These are phyloP conservation scores for Notolepis coatsorum DNA, from an alignment of 2,797 vertebrate genomes.

Conservation along the genomic window DNA sequence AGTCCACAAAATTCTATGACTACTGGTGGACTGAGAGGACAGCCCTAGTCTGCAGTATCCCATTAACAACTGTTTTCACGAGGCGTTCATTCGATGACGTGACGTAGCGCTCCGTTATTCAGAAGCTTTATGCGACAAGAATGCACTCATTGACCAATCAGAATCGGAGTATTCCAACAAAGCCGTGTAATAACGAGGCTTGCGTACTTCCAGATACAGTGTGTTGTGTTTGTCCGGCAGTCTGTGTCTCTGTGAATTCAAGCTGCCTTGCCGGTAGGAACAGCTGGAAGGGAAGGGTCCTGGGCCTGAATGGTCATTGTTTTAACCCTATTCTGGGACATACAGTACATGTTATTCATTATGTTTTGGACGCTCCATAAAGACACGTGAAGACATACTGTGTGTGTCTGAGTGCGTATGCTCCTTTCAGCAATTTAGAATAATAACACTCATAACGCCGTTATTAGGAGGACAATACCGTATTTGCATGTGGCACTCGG, in stretches of 20 bases:
- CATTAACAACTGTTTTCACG: no score
- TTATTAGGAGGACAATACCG: no score
- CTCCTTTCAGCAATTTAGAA: neutral
- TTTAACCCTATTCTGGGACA: conserved; percentile 63
- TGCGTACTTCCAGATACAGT: neutral
- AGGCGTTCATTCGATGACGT: no score
- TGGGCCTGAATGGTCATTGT: conserved; percentile 66
- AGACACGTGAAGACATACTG: neutral
- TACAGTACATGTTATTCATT: conserved; percentile 53
- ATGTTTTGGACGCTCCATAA: conserved; percentile 33
- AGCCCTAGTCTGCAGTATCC: no score
- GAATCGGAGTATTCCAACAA: no score
- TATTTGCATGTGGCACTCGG: no score
- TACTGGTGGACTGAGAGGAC: no score
- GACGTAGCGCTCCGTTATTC: no score
- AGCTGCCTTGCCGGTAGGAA: conserved; percentile 56
- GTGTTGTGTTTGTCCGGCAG: neutral
- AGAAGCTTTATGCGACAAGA: no score
- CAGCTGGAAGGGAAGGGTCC: conserved; percentile 76
- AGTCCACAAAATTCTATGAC: no score
- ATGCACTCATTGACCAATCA: no score
- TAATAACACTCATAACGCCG: conserved; percentile 30
- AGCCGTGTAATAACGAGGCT: neutral
- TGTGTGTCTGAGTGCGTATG: conserved; percentile 1
- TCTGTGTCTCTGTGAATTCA: conserved; percentile 45